phyloP scores from a whole-genome alignment of 1,140 invertebrate species.

The Ceratina australensis region DNA sequence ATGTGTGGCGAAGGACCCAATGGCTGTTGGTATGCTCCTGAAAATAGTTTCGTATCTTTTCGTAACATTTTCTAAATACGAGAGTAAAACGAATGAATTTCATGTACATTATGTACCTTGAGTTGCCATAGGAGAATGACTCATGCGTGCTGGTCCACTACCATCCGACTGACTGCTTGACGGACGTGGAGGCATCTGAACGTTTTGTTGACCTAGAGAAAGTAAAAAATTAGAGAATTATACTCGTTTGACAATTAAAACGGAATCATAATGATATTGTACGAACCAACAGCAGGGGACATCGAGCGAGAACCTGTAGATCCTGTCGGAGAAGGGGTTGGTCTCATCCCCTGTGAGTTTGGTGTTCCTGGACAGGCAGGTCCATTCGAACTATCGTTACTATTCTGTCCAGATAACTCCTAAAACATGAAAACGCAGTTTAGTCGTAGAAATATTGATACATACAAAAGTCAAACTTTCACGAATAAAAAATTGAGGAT shows the following conservation, averaged over 20 bases:
- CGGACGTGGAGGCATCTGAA: conserved; percentile 94
- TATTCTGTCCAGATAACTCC: conserved; percentile 91
- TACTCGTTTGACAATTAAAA: too few species aligned
- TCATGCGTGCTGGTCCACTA: conserved; percentile 85
- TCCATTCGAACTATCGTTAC: conserved; percentile 89
- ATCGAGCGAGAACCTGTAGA: conserved; percentile 96
- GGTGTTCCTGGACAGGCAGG: conserved; percentile 86
- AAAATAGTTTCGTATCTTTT: conserved; percentile 33
- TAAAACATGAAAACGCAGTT: conserved; percentile 67
- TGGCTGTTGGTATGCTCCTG: conserved; percentile 82
- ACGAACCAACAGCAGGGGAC: conserved; percentile 96
- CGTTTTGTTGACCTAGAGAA: conserved; percentile 90
- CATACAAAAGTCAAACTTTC: background rate
- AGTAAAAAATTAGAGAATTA: background rate
- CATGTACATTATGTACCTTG: conserved; percentile 78
- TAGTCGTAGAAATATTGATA: background rate
- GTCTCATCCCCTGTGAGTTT: conserved; percentile 90
- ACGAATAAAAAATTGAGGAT: too few species aligned
- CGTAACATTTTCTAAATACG: background rate
- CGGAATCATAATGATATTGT: background rate
- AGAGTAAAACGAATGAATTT: background rate
- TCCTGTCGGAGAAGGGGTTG: conserved; percentile 94
- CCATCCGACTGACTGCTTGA: conserved; percentile 93
- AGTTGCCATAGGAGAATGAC: conserved; percentile 88
- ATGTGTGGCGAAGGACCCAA: conserved; percentile 83